Conservation (phyloP, 64 coral and sea anemone genomes). For the Stylophora pistillata region DNA sequence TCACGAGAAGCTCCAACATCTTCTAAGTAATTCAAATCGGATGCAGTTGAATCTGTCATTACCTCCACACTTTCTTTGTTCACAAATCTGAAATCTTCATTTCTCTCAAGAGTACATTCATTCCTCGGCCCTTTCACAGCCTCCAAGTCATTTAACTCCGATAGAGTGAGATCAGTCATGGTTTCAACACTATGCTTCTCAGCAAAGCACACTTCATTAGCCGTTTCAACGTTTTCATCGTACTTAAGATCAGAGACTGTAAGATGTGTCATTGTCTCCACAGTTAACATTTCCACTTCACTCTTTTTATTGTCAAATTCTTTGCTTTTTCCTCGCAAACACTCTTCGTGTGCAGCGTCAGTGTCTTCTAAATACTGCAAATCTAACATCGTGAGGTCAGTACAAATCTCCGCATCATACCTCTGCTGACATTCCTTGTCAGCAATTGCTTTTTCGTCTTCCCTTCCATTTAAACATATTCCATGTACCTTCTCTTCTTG, state of each 20-base stretch:
- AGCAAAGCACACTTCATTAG: conserved; percentile 33
- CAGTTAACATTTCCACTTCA: background rate
- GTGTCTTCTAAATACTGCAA: conserved; percentile 56
- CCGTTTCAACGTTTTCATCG: conserved; percentile 41
- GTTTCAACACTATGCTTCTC: background rate
- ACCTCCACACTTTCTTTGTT: background rate
- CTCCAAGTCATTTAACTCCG: conserved; percentile 1
- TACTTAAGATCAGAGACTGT: conserved; percentile 26
- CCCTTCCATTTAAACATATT: background rate
- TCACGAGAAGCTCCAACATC: conserved; percentile 45
- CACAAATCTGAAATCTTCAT: background rate
- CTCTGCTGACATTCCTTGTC: background rate
- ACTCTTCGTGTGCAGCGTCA: conserved; percentile 32
- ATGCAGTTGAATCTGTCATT: background rate
- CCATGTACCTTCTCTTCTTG: conserved; percentile 40
- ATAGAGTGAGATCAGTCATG: conserved; percentile 19
- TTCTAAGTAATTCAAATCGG: conserved; percentile 45
- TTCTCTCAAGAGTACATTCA: background rate
- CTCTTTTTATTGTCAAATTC: background rate
- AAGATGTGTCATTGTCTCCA: conserved; percentile 34
- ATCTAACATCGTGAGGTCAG: conserved; percentile 40
- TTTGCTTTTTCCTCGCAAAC: background rate
- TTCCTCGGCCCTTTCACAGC: background rate
- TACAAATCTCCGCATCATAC: conserved; percentile 14
- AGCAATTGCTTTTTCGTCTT: background rate